phyloP scores from a whole-genome alignment of 2,888 invertebrate species.

The Agriopis leucophaearia region DNA sequence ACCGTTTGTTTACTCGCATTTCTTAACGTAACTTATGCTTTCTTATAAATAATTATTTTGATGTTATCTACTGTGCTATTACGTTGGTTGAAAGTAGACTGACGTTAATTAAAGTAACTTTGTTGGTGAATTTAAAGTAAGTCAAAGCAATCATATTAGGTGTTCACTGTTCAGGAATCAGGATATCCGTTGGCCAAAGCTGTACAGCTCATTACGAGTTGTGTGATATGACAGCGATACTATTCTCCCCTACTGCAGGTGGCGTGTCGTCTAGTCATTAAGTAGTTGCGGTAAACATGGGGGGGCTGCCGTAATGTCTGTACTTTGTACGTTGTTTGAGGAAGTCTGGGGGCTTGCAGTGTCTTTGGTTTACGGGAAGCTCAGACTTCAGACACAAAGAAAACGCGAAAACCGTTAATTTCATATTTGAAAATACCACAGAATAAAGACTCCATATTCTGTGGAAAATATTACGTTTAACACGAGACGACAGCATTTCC shows the following conservation, averaged over 20 bases:
- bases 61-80: slow-evolving; percentile 9
- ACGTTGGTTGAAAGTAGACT: neutral
- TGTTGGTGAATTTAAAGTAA: neutral
- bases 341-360: slow-evolving; percentile 13
- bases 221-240: slow-evolving; percentile 48
- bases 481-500: neutral
- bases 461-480: neutral
- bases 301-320: slow-evolving; percentile 48
- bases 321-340: slow-evolving; percentile 35
- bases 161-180: slow-evolving; percentile 50
- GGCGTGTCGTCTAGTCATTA: slow-evolving; percentile 71
- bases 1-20: slow-evolving; percentile 40
- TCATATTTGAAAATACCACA: too few relatives aligned
- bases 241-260: slow-evolving; percentile 59
- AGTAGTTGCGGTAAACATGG: slow-evolving; percentile 59
- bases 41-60: slow-evolving; percentile 1
- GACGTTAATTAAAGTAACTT: neutral
- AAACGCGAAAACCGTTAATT: neutral
- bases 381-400: slow-evolving; percentile 2
- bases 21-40: slow-evolving; percentile 17
- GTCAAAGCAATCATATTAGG: slow-evolving; percentile 33
- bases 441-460: too few relatives aligned
- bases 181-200: slow-evolving; percentile 71
- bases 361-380: slow-evolving; percentile 6
- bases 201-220: slow-evolving; percentile 60